These are phyloP conservation scores for Myanophis thanlyinensis DNA, from an alignment of 2,113 vertebrate genomes.

Conservation along the genomic window DNA sequence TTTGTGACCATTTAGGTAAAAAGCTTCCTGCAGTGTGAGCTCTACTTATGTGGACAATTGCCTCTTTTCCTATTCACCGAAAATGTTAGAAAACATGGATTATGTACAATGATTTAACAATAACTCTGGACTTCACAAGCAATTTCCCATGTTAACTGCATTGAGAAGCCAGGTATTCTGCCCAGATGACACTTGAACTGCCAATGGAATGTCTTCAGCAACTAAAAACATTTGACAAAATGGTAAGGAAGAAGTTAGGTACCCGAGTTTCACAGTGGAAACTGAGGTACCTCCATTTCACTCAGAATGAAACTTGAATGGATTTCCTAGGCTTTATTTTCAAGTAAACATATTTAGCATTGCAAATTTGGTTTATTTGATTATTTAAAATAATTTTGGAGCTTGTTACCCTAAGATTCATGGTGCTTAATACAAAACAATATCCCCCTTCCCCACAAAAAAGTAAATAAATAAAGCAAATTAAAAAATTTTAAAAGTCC, in stretches of 20 bases:
- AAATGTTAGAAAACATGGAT: slow-evolving; percentile 10
- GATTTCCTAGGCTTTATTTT: not conserved
- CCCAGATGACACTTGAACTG: not conserved
- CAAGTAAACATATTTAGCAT: not conserved
- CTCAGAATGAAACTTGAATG: not conserved
- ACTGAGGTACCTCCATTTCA: not conserved
- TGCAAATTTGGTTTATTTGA: not conserved
- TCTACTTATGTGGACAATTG: slow-evolving; percentile 25
- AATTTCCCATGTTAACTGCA: not conserved
- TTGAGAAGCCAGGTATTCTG: not conserved
- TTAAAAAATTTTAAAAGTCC: too few relatives aligned
- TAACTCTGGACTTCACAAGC: not conserved
- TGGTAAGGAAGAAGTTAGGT: not conserved
- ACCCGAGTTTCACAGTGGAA: not conserved
- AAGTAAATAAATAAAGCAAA: too few relatives aligned
- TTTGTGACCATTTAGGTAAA: slow-evolving; percentile 29
- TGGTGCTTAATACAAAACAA: not conserved
- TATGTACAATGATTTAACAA: not conserved
- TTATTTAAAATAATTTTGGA: not conserved
- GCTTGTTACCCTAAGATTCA: not conserved
- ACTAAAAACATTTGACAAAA: not conserved
- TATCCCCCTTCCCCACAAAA: too few relatives aligned
- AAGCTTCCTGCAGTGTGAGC: not conserved
- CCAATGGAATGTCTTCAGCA: not conserved
- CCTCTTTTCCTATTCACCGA: slow-evolving; percentile 17